These are phyloP conservation scores for Hypotaenidia okinawae DNA, from an alignment of 2,797 vertebrate genomes.

Conservation along the genomic window DNA sequence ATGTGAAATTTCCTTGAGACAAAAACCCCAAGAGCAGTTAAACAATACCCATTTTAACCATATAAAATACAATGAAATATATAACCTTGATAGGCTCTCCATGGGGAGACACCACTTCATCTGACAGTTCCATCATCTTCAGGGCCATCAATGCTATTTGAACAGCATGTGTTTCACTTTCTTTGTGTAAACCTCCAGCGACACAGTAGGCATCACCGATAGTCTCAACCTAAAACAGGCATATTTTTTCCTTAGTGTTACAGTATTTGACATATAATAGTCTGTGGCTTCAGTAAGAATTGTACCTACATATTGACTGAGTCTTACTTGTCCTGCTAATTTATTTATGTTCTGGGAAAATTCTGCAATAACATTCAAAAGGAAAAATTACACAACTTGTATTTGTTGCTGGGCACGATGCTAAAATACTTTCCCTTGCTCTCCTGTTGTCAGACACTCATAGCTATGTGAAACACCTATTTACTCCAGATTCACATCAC, in stretches of 20 bases:
- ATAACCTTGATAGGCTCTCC: constrained; percentile 94
- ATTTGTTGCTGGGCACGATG: not conserved
- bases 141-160: constrained; percentile 96
- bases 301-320: not conserved
- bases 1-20: not conserved
- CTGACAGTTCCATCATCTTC: constrained; percentile 98
- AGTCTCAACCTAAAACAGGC: constrained; percentile 90
- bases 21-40: not conserved
- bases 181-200: constrained; percentile 94
- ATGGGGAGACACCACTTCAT: constrained; percentile 93
- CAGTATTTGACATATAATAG: not conserved
- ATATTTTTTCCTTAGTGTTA: constrained; percentile 23
- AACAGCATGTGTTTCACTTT: constrained; percentile 92
- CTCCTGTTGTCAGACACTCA: not conserved
- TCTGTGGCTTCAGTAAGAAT: not conserved
- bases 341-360: not conserved
- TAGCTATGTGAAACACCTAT: not conserved
- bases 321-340: not conserved
- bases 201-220: constrained; percentile 99
- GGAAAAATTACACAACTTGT: not conserved
- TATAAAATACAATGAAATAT: constrained; percentile 3
- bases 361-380: not conserved
- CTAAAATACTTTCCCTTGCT: not conserved
- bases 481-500: not conserved
- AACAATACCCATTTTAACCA: not conserved